These are phyloP conservation scores for Acrobeloides nanus DNA, from an alignment of 2,888 invertebrate genomes.

Conservation along the genomic window DNA sequence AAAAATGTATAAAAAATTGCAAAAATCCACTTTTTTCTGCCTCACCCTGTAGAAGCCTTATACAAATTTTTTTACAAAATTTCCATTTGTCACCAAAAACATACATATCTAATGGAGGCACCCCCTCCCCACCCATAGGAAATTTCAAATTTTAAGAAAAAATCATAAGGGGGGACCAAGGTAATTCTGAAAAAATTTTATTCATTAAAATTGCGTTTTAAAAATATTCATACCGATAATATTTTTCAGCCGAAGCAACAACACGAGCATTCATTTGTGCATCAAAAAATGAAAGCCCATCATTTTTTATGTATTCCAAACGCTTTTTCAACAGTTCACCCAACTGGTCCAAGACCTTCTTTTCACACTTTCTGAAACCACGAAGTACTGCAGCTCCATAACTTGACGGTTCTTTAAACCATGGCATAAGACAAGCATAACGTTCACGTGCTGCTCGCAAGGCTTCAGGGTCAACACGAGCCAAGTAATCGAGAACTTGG, in stretches of 20 bases:
- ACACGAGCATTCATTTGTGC: constrained; percentile 6
- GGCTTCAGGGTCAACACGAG: not conserved
- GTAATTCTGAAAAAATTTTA: no score
- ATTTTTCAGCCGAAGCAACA: not conserved
- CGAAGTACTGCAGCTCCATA: not conserved
- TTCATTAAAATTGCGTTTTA: no score
- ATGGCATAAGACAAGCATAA: constrained; percentile 1
- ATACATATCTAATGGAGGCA: not conserved
- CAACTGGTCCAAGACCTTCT: constrained; percentile 1
- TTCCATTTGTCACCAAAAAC: not conserved
- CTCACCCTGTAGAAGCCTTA: not conserved
- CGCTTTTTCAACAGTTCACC: constrained; percentile 1
- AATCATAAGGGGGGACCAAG: no score
- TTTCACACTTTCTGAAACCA: not conserved
- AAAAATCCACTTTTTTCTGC: no score
- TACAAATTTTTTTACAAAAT: not conserved
- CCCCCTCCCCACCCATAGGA: no score
- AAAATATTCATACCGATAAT: constrained; percentile 1
- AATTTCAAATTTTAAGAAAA: no score
- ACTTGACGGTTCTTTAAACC: constrained; percentile 2
- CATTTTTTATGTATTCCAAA: not conserved
- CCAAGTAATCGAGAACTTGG: constrained; percentile 1
- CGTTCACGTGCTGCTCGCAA: constrained; percentile 1
- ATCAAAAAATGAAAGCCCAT: not conserved
- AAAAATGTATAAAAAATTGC: no score